phyloP scores from a whole-genome alignment of 2,888 invertebrate genomes.

The Unio pictorum region DNA sequence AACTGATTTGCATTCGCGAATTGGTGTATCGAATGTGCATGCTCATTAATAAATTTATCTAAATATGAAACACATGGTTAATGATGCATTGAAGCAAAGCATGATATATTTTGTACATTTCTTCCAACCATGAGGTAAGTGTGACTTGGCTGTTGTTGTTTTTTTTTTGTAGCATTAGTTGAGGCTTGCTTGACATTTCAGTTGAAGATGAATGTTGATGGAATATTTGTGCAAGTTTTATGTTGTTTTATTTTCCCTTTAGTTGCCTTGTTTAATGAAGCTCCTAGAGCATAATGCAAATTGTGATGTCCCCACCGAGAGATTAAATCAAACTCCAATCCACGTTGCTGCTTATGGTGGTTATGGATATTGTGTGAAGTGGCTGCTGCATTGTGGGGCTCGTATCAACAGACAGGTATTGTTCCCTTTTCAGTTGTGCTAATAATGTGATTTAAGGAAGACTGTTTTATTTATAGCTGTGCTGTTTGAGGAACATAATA shows the following conservation, averaged over 20 bases:
- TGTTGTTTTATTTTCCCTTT: conserved; percentile 15
- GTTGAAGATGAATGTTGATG: conserved; percentile 3
- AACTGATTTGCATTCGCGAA: too few species aligned
- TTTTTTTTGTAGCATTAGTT: background rate
- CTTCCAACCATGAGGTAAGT: too few species aligned
- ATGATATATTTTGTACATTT: too few species aligned
- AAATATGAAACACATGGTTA: too few species aligned
- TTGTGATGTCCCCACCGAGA: conserved; percentile 54
- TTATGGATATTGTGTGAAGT: conserved; percentile 66
- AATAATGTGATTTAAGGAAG: background rate
- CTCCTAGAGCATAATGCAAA: conserved; percentile 49
- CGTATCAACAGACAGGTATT: conserved; percentile 65
- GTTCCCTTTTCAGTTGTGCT: conserved; percentile 2
- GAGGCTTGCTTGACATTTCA: conserved; percentile 1
- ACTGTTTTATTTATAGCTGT: conserved; percentile 59
- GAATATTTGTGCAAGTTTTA: background rate
- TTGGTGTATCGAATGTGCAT: too few species aligned
- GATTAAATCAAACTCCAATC: conserved; percentile 66
- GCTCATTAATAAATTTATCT: too few species aligned
- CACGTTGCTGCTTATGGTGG: conserved; percentile 69
- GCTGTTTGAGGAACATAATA: conserved; percentile 65
- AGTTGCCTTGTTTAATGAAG: conserved; percentile 62
- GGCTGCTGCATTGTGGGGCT: conserved; percentile 67
- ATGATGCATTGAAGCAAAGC: too few species aligned
- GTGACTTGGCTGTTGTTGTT: too few species aligned